A percentile compares a stretch with the other conserved stretches of the same genome.
These are phyloP conservation scores for Eupithecia exiguata DNA, from an alignment of 2,888 invertebrate species.

Conservation along the genomic window DNA sequence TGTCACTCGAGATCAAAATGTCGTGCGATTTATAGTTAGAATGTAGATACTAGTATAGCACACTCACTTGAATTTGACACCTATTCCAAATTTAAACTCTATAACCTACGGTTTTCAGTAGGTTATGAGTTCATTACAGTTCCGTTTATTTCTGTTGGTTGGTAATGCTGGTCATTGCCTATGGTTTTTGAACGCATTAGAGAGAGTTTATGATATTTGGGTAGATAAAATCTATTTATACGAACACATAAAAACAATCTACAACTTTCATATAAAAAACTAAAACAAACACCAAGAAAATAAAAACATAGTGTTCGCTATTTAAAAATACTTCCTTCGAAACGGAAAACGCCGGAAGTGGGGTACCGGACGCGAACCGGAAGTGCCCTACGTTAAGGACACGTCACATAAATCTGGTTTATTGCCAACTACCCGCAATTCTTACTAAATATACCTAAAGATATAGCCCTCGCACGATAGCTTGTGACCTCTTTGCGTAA, in stretches of 20 bases:
- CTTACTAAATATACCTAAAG: conserved; percentile 2
- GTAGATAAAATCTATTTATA: too few relatives aligned
- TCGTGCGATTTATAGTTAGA: too few relatives aligned
- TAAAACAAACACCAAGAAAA: conserved; percentile 1
- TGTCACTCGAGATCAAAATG: too few relatives aligned
- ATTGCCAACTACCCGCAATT: conserved; percentile 49
- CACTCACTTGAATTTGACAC: too few relatives aligned
- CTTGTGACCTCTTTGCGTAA: not conserved
- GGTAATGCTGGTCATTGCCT: too few relatives aligned
- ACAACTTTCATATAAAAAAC: not conserved
- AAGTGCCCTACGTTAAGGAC: conserved; percentile 65
- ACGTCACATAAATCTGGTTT: conserved; percentile 68
- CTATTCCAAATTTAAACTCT: too few relatives aligned
- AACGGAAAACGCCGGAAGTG: conserved; percentile 68
- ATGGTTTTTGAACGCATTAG: too few relatives aligned
- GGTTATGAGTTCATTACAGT: too few relatives aligned
- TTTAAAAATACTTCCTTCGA: conserved; percentile 46
- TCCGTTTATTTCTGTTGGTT: too few relatives aligned
- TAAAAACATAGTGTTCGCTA: conserved; percentile 7
- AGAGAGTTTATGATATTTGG: too few relatives aligned
- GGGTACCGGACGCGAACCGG: conserved; percentile 62
- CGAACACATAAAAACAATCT: not conserved
- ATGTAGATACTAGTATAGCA: too few relatives aligned
- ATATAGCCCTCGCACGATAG: not conserved
- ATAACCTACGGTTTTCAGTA: too few relatives aligned